A percentile compares a stretch with the other conserved stretches of the same genome.
These are phyloP conservation scores for Hydrolagus affinis DNA, from an alignment of 2,113 vertebrate genomes.

Conservation along the genomic window DNA sequence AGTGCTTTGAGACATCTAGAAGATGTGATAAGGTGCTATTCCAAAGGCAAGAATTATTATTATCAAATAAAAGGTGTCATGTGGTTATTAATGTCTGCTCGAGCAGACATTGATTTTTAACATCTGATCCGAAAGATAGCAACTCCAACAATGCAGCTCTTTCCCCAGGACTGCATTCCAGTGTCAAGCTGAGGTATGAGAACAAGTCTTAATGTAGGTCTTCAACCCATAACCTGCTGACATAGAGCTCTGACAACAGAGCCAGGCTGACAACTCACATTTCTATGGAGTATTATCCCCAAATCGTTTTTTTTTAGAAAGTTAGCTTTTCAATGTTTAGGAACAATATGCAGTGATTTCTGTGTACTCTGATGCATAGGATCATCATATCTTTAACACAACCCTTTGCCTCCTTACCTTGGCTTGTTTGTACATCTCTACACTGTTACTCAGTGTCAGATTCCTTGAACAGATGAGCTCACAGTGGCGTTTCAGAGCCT, in stretches of 20 bases:
- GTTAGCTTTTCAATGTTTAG: neutral
- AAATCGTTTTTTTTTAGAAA: no score
- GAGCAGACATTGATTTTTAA: neutral
- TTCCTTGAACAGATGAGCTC: slow-evolving; percentile 71
- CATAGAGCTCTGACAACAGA: neutral
- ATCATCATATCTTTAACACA: neutral
- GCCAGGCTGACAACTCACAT: no score
- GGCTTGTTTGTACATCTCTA: slow-evolving; percentile 63
- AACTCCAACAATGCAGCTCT: neutral
- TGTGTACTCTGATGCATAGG: no score
- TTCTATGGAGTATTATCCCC: no score
- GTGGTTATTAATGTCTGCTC: neutral
- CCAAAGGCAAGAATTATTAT: no score
- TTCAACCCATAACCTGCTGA: neutral
- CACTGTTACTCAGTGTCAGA: slow-evolving; percentile 61
- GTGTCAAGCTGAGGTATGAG: neutral
- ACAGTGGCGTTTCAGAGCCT: slow-evolving; percentile 67
- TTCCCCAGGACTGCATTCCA: neutral
- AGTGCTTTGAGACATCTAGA: no score
- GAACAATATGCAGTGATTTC: neutral
- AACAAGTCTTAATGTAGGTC: neutral
- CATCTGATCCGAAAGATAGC: neutral
- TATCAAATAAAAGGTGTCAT: neutral
- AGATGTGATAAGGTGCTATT: no score
- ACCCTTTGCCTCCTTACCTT: slow-evolving; percentile 45